Base-by-base conservation (phyloP, 2,888 invertebrate species). In the Palloptera scutellata region DNA sequence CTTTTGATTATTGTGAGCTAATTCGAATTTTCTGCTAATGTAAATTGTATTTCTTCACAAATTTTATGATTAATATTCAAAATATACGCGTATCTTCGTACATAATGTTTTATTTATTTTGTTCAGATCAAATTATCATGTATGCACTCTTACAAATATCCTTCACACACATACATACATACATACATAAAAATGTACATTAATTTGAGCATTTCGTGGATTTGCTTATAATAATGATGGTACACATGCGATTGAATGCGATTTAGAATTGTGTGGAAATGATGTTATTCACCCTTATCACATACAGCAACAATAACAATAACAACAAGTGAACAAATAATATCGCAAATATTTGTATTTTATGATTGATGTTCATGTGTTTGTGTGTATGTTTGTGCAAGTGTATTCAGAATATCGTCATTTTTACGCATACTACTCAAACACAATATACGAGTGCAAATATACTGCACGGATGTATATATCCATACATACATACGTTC, bases 301-400 rank as follows among this genome's bases (percentile, higher is more conserved):
- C 52, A 52, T 19, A 52, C 17, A 1, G n/a, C 15, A 17, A 9
- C 43, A 51, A 55, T 17, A 43, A 62, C 45, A 62, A 60, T 57
- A 71, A 68, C 75, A 69, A 74, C 53, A 20, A 55, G 73, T 72
- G 74, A 72, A 73, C 74, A 79, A 77, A 79, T 76, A 76, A 74
- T 70, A 74, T 76, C 73, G 73, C 69, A 76, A 79, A 80, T 78
- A 79, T 79, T 79, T 80, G 79, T 77, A 77, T 79, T 79, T 77
- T 75, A 79, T 80, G 81, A 79, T 79, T 80, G 79, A 79, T 79
- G 77, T 76, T 75, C 67, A 70, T 67, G 45, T 61, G 42, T 66
- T 52, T 19, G 11, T 58, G 19, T 11, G 42, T 12, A 11, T 13
- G n/a, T 64, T 45, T 61, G 15, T 15, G 43, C 43, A 53, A 10